Evolutionary conservation across 2,797 vertebrate species (phyloP), one percentile per base, ranked within the genome.

Genomic region (Onychomys torridus): DNA sequence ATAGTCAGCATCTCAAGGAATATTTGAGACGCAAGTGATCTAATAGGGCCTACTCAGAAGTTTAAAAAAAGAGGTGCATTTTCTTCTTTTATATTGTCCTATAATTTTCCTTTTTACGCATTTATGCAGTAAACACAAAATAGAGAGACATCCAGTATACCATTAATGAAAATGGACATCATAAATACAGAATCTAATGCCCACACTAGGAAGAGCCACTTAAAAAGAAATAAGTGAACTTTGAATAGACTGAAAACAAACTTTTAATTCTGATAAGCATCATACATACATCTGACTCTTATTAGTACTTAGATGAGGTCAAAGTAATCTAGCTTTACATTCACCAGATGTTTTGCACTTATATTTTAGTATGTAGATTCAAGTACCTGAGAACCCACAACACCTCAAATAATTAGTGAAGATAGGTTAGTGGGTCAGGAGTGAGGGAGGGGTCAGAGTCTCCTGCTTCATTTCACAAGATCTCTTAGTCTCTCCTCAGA

Each of bases 11-110:
- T 71, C 27, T 93, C 27, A 63, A 81, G 73, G 89, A 95, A 79
- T 61, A 86, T 34, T 52, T 43, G 46, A 93, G 77, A 96, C 87
- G 43, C 17, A 59, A 69, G 17, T 79, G 52, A 78, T 73, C 40
- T 90, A 81, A 71, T 6, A 29, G 27, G 61, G 37, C 17, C 92
- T 87, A 63, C 77, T 91, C 77, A 76, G 29, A 81, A 91, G 59
- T 89, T 92, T 90, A 32, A 86, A 93, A 96, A 34, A 94, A 65
- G n/a, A 94, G 57, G n/a, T 1, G 84, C 23, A 29, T 71, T 90
- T 81, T 81, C 65, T 90, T 69, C 5, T 57, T 59, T 57, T 13
- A 19, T 67, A 37, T 67, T 25, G 6, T 8, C 23, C 77, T 94
- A 82, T 61, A 77, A 21, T 84, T 92, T 73, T 84, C 57, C 34